Evolutionary conservation across 2,888 invertebrate species (phyloP), one percentile per base, ranked within the genome.

Genomic region (Agrotis puta): DNA sequence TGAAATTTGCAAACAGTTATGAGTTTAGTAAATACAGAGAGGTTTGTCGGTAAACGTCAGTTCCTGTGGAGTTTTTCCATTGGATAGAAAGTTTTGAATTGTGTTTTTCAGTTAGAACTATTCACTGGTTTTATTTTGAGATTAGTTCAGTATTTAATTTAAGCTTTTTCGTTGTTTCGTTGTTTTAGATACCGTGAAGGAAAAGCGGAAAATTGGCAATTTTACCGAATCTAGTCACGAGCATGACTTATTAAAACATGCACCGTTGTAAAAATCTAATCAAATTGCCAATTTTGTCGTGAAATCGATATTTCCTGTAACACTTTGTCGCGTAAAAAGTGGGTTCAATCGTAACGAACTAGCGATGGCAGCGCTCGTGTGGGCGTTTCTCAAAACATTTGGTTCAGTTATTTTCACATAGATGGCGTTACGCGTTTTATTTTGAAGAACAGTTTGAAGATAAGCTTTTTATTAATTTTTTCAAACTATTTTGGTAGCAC

Each of bases 341-440:
- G 24, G 27, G 18, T 62, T 56, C 24, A 68, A 11, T 54, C 45
- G 64, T 45, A 64, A 39, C 43, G 27, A 73, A 62, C 3, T 48
- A n/a, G 58, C 83, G 74, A 88, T 51, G 59, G 27, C 75, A 89
- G 90, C 93, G 90, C 92, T 65, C 33, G 77, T 27, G 77, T 78
- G 89, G 79, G 18, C 27, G 53, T 71, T 80, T 74, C 22, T 56
- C 18, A 77, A 86, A 91, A 86, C 87, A 70, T 71, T 83, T 88
- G 83, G 88, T 93, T 90, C 85, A 0, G 0, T 33, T 58, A 9
- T 18, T 50, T 20, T 58, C 0, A 51, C 62, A 87, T 79, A 93
- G 93, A 91, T 93, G 93, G 91, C 92, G 82, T 0, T 73, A 86
- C 56, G 51, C 74, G 74, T 77, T 65, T 27, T 69, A 70, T 62